A percentile compares a stretch with the other conserved stretches of the same genome.
These are phyloP conservation scores for Melanchra persicariae DNA, from an alignment of 2,888 invertebrate species.

Conservation along the genomic window DNA sequence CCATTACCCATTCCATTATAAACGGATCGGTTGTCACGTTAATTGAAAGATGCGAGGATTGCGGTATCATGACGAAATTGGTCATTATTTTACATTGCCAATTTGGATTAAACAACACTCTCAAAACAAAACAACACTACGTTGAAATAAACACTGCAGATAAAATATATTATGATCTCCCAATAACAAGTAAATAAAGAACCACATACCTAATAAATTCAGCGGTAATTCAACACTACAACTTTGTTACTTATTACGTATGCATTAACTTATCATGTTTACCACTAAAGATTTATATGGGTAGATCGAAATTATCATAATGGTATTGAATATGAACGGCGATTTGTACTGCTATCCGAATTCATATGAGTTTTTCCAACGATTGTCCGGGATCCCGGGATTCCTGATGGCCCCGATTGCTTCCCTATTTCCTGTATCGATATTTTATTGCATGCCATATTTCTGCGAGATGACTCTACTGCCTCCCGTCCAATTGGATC, in stretches of 20 bases:
- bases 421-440: constrained; percentile 84
- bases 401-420: constrained; percentile 78
- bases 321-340: constrained; percentile 68
- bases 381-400: constrained; percentile 77
- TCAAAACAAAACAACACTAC: background rate
- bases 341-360: constrained; percentile 65
- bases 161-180: constrained; percentile 13
- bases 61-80: constrained; percentile 6
- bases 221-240: constrained; percentile 48
- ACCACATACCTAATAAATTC: constrained; percentile 42
- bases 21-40: constrained; percentile 20
- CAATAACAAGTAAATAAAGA: constrained; percentile 39
- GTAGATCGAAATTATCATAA: constrained; percentile 67
- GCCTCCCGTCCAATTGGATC: constrained; percentile 78
- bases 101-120: background rate
- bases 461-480: constrained; percentile 80
- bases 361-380: constrained; percentile 73
- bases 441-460: constrained; percentile 89
- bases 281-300: constrained; percentile 65
- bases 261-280: constrained; percentile 65
- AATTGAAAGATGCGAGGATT: constrained; percentile 19
- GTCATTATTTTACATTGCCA: constrained; percentile 15
- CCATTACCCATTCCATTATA: constrained; percentile 36
- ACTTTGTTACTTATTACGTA: constrained; percentile 51
- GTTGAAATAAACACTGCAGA: constrained; percentile 14